Base-by-base conservation (phyloP, 2,113 vertebrate genomes). In the Pachycephala philippinensis region DNA sequence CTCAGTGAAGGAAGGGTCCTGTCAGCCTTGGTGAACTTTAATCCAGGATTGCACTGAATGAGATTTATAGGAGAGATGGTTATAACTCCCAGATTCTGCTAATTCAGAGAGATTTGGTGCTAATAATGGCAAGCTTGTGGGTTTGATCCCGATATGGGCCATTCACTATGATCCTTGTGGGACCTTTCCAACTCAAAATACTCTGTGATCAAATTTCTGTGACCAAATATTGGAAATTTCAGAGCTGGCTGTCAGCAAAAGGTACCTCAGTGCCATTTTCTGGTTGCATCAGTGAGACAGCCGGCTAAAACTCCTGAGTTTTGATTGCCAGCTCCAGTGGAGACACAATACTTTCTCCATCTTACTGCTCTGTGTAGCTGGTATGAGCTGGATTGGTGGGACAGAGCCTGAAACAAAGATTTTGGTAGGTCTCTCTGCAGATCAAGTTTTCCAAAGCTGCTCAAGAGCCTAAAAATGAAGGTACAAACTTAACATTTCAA, bases 371-470 rank as follows among this genome's bases (percentile, higher is more conserved):
- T 70, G 18, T 0, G 1, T 22, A 28, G 63, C 20, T 12, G 26
- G 4, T 14, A 0, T 30, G 35, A n/a, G 3, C 53, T 72, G 72
- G 22, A 22, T 13, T 0, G 1, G 16, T 28, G 44, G 30, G 9
- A 35, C 35, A 5, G 8, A 40, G 11, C 61, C 13, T 47, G 45
- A 80, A 66, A 9, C 60, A 56, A 30, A 49, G 39, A 9, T 61
- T 78, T 35, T 65, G 37, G 16, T 14, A 24, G 17, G 2, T 57
- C 2, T 37, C 47, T 52, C 37, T 83, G 72, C 40, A 64, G 42
- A n/a, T 45, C 23, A 50, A 24, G 10, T 37, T 90, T 78, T 77
- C 53, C 44, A 47, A 44, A 83, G n/a, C 23, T 52, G 4, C 27
- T 39, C 39, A 28, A 30, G 27, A 90, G 37, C 31, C 22, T 68